Evolutionary conservation across 2,113 vertebrate species (phyloP).

Genomic region (Chaetodon auriga): DNA sequence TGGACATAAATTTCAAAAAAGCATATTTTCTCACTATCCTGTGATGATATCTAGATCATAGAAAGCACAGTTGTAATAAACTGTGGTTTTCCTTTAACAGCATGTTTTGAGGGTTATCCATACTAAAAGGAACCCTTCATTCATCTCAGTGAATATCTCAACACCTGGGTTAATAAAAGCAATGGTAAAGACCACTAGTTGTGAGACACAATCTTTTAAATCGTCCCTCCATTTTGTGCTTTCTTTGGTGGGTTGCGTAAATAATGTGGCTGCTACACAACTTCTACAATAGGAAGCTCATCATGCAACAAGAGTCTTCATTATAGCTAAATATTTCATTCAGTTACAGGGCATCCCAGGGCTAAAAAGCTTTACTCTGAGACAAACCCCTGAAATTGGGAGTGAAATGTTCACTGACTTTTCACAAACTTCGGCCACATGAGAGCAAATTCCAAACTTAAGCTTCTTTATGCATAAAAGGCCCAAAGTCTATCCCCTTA

Average conservation of each 20-base stretch:
- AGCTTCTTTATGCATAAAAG: constrained; percentile 74
- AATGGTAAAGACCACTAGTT: neutral
- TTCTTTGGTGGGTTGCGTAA: neutral
- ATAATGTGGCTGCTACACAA: neutral
- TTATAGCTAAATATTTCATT: constrained; percentile 51
- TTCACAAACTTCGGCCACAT: constrained; percentile 70
- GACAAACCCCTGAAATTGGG: constrained; percentile 63
- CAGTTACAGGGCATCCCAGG: constrained; percentile 19
- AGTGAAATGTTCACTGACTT: constrained; percentile 67
- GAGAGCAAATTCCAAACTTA: constrained; percentile 73
- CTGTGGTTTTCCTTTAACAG: neutral
- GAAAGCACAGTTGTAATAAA: neutral
- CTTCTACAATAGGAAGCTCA: neutral
- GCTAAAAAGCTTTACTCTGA: constrained; percentile 49
- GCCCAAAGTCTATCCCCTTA: constrained; percentile 71
- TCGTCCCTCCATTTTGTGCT: neutral
- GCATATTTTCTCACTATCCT: neutral
- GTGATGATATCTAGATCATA: neutral
- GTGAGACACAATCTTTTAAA: neutral
- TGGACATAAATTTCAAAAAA: neutral
- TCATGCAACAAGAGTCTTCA: constrained; percentile 26
- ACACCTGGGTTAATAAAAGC: neutral
- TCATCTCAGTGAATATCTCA: neutral
- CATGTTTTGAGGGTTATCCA: neutral
- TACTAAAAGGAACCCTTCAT: neutral